These are phyloP conservation scores for Lates calcarifer DNA, from an alignment of 2,113 vertebrate species.

Conservation along the genomic window DNA sequence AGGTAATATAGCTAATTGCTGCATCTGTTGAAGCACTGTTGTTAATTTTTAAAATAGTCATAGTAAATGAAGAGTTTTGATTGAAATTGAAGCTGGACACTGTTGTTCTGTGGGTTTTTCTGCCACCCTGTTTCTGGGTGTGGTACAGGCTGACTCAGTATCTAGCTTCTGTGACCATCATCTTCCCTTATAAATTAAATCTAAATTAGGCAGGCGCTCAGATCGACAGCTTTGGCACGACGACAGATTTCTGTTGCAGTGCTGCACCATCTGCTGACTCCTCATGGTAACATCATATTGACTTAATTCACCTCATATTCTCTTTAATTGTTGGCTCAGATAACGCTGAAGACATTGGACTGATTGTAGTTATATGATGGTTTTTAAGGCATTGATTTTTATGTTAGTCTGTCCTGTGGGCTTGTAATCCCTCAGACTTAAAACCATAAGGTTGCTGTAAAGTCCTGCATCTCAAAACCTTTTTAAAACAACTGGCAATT, in stretches of 20 bases:
- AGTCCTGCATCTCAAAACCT: not conserved
- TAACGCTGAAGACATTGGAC: conserved; percentile 7
- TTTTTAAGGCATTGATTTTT: not conserved
- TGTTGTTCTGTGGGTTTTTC: conserved; percentile 20
- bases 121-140: conserved; percentile 22
- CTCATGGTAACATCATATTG: conserved; percentile 9
- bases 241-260: conserved; percentile 52
- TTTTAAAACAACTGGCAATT: no score
- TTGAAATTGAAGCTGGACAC: no score
- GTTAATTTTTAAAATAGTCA: not conserved
- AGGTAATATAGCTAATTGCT: not conserved
- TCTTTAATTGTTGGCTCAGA: conserved; percentile 14
- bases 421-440: not conserved
- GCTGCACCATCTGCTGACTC: conserved; percentile 62
- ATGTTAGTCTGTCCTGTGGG: not conserved
- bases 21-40: not conserved
- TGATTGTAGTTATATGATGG: not conserved
- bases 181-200: conserved; percentile 36
- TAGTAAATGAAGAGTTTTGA: not conserved
- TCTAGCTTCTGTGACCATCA: conserved; percentile 6
- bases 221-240: conserved; percentile 46
- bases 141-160: conserved; percentile 22
- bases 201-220: conserved; percentile 41
- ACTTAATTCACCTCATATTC: conserved; percentile 40
- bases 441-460: not conserved